A percentile compares a stretch with the other conserved stretches of the same genome.
These are phyloP conservation scores for Meloidogyne hapla DNA, from an alignment of 1,140 invertebrate genomes.

Conservation along the genomic window DNA sequence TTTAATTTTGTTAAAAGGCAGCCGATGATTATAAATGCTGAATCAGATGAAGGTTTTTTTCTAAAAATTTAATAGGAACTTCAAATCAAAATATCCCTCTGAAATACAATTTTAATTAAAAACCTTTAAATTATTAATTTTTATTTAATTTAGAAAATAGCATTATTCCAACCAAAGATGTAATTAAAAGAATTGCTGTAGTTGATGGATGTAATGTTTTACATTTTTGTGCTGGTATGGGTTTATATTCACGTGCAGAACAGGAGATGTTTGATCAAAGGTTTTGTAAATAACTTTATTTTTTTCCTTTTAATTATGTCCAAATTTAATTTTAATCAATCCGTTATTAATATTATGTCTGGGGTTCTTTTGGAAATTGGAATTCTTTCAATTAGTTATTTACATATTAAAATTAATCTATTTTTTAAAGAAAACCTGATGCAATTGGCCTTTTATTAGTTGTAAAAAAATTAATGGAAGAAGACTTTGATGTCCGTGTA, in stretches of 20 bases:
- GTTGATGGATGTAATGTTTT: conserved; percentile 2
- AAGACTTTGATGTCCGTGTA: conserved; percentile 18
- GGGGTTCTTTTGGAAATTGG: too few relatives aligned
- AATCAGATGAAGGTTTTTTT: too few relatives aligned
- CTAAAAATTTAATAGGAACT: too few relatives aligned
- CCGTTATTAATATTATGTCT: too few relatives aligned
- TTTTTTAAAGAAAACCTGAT: conserved; percentile 2
- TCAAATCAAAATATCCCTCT: too few relatives aligned
- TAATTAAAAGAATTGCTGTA: background rate
- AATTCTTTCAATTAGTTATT: too few relatives aligned
- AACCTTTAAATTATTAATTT: background rate
- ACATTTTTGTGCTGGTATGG: background rate
- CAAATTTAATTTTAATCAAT: too few relatives aligned
- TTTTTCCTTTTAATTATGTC: background rate
- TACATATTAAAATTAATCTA: background rate
- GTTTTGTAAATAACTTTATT: too few relatives aligned
- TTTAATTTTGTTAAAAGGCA: too few relatives aligned
- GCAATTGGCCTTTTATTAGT: conserved; percentile 17
- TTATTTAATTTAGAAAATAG: background rate
- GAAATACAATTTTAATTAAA: too few relatives aligned
- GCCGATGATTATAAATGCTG: too few relatives aligned
- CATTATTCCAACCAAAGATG: background rate
- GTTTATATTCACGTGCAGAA: background rate
- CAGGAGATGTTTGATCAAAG: background rate
- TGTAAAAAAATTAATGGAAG: conserved; percentile 19